Evolutionary conservation across 1,140 invertebrate species (phyloP).

Genomic region (Brachionus koreanus): DNA sequence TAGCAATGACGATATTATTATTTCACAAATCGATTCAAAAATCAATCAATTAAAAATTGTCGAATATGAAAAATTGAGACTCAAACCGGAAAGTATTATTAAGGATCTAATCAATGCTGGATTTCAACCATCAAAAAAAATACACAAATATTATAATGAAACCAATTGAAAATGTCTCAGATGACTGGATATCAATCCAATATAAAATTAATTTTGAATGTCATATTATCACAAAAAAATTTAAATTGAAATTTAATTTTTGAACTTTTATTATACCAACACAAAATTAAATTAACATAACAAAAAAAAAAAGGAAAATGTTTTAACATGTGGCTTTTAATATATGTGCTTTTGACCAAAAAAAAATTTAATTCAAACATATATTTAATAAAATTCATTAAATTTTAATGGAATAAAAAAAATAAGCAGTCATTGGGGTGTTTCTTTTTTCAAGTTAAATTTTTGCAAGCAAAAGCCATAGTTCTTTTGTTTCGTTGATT

Average conservation of each 20-base stretch:
- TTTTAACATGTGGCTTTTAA: not conserved
- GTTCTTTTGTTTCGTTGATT: not conserved
- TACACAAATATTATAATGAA: too few species aligned
- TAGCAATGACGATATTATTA: too few species aligned
- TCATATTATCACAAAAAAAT: not conserved
- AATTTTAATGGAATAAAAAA: not conserved
- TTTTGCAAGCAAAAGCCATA: not conserved
- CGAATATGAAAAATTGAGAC: too few species aligned
- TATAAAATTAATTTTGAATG: too few species aligned
- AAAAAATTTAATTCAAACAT: not conserved
- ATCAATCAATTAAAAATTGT: too few species aligned
- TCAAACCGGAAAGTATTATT: too few species aligned
- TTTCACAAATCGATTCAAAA: too few species aligned
- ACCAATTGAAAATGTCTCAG: too few species aligned
- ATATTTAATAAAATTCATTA: not conserved
- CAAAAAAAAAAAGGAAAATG: not conserved
- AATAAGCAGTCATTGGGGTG: too few species aligned
- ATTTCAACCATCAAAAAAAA: too few species aligned
- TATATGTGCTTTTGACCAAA: not conserved
- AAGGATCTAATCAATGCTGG: too few species aligned
- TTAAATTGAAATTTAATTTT: not conserved
- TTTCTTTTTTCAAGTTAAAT: not conserved
- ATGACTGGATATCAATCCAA: too few species aligned
- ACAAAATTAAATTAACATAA: conserved; percentile 1
- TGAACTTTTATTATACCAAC: not conserved